Conservation (phyloP, 1,140 invertebrate genomes). For the Riptortus pedestris region DNA sequence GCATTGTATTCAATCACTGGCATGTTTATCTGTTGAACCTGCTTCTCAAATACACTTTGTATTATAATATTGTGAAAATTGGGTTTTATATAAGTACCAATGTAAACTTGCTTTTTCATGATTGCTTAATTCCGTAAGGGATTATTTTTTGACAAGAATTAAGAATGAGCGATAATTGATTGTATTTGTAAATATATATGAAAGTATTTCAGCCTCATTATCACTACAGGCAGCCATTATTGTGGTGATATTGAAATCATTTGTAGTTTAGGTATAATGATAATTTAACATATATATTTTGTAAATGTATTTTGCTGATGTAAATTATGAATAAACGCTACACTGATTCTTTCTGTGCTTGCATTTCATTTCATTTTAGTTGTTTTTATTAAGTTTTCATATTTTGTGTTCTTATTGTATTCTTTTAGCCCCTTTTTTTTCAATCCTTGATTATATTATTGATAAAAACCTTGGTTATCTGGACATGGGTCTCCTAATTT, state of each 20-base stretch:
- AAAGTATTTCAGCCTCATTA: constrained; percentile 27
- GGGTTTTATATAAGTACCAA: background rate
- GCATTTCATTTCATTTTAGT: too few relatives aligned
- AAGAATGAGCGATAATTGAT: background rate
- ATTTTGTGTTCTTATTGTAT: too few relatives aligned
- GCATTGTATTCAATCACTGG: constrained; percentile 11
- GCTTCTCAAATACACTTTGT: constrained; percentile 8
- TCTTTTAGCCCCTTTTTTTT: too few relatives aligned
- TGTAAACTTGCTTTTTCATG: constrained; percentile 11
- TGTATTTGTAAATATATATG: constrained; percentile 1
- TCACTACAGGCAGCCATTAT: constrained; percentile 37
- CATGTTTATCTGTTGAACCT: constrained; percentile 14
- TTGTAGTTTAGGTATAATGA: constrained; percentile 7
- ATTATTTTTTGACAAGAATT: background rate
- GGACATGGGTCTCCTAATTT: too few relatives aligned
- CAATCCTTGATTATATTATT: too few relatives aligned
- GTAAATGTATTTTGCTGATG: constrained; percentile 1
- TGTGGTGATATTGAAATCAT: background rate
- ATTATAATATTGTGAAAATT: constrained; percentile 1
- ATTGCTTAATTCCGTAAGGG: background rate
- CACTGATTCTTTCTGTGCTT: background rate
- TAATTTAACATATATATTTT: constrained; percentile 1
- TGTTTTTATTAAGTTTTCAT: too few relatives aligned
- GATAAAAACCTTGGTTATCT: too few relatives aligned
- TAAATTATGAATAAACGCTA: constrained; percentile 14